A percentile compares a stretch with the other conserved stretches of the same genome.
These are phyloP conservation scores for Acipenser oxyrinchus DNA, from an alignment of 2,797 vertebrate genomes.

Conservation along the genomic window DNA sequence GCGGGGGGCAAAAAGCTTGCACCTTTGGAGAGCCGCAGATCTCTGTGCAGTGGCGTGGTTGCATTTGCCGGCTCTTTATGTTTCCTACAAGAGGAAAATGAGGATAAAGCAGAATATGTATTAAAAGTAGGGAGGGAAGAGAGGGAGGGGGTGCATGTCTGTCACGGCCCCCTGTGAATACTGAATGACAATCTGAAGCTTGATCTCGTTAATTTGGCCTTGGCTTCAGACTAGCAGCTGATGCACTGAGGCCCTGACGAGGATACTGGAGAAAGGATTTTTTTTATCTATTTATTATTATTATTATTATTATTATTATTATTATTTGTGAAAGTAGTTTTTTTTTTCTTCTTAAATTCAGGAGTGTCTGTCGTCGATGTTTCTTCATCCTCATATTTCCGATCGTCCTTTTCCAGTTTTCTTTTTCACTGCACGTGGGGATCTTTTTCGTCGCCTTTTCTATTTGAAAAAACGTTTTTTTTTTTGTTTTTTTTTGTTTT, in stretches of 20 bases:
- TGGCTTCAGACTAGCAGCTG: slow-evolving; percentile 43
- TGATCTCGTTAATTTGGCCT: slow-evolving; percentile 39
- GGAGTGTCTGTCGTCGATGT: too few species aligned
- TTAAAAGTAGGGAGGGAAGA: slow-evolving; percentile 16
- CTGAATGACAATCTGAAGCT: slow-evolving; percentile 42
- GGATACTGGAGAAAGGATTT: slow-evolving; percentile 13
- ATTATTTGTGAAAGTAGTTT: too few species aligned
- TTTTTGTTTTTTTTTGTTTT: slow-evolving; percentile 3
- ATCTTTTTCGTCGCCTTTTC: slow-evolving; percentile 19
- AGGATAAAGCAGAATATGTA: slow-evolving; percentile 30
- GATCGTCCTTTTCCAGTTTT: not conserved
- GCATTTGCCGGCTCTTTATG: not conserved
- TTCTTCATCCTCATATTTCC: slow-evolving; percentile 9
- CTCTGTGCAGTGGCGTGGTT: too few species aligned
- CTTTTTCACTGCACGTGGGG: not conserved
- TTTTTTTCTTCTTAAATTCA: too few species aligned
- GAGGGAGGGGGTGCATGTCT: slow-evolving; percentile 12
- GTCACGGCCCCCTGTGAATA: slow-evolving; percentile 28
- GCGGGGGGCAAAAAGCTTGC: too few species aligned
- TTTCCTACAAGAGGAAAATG: slow-evolving; percentile 12
- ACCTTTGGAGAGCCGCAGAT: too few species aligned
- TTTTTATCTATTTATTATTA: too few species aligned
- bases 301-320: not conserved
- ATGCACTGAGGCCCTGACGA: slow-evolving; percentile 23
- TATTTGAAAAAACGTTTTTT: slow-evolving; percentile 24